Percentiles rank a stretch among this genome's conserved stretches.
These are phyloP conservation scores for Melopsittacus undulatus DNA, from an alignment of 2,797 vertebrate species.

Conservation along the genomic window DNA sequence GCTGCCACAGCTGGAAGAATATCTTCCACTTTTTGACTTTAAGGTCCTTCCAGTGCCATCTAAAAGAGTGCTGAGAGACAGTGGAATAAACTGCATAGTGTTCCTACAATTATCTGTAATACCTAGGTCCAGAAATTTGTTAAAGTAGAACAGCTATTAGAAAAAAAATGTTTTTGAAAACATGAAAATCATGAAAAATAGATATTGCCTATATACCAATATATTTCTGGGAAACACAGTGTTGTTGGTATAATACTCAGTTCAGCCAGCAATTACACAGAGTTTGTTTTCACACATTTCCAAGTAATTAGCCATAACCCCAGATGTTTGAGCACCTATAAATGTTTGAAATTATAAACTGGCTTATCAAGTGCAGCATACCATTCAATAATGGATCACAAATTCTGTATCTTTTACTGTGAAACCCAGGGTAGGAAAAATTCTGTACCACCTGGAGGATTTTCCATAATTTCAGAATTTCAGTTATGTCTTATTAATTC, in stretches of 20 bases:
- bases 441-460: fast-evolving
- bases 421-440: neutral
- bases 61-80: neutral
- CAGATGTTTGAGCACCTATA: fast-evolving
- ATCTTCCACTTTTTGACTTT: slow-evolving; percentile 43
- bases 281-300: neutral
- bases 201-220: neutral
- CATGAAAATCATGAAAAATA: neutral
- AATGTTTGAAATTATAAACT: neutral
- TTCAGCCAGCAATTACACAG: neutral
- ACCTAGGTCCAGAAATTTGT: neutral
- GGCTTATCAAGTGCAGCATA: neutral
- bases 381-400: neutral
- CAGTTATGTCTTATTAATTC: neutral
- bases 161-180: neutral
- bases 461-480: neutral
- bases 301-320: neutral
- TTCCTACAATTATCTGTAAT: neutral
- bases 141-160: neutral
- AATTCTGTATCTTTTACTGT: fast-evolving
- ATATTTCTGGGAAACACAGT: neutral
- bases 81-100: neutral
- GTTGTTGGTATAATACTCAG: neutral
- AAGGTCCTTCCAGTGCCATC: neutral
- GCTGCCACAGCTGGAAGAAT: slow-evolving; percentile 46